phyloP scores from a whole-genome alignment of 2,113 vertebrate species.

The Corythornis madagascariensis region DNA sequence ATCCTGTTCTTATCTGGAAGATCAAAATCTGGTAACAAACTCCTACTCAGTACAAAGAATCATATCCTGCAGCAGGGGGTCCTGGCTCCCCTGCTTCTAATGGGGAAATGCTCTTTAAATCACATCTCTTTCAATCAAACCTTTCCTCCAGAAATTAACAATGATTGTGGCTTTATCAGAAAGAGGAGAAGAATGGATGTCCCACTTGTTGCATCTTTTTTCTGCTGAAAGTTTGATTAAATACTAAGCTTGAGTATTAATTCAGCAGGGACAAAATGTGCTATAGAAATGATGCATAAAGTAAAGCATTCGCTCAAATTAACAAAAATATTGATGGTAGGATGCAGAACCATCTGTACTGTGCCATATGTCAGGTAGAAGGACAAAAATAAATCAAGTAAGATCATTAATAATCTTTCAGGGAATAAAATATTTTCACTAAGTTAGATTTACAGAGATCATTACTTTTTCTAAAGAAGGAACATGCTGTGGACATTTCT shows the following conservation, averaged over 20 bases:
- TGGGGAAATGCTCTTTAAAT: neutral
- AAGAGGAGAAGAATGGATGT: neutral
- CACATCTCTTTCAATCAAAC: neutral
- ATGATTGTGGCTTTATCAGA: neutral
- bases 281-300: neutral
- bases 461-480: neutral
- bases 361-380: conserved; percentile 31
- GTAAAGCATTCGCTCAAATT: conserved; percentile 36
- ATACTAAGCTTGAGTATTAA: conserved; percentile 17
- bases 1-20: neutral
- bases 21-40: neutral
- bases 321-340: neutral
- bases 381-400: neutral
- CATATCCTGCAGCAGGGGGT: neutral
- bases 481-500: neutral
- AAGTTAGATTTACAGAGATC: neutral
- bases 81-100: neutral
- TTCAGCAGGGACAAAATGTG: neutral
- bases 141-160: neutral
- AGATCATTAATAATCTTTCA: conserved; percentile 28
- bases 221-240: neutral
- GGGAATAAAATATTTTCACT: neutral
- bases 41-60: neutral
- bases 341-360: conserved; percentile 3
- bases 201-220: neutral